These are phyloP conservation scores for Drosophila cardini DNA, from an alignment of 1,140 invertebrate genomes.

Conservation along the genomic window DNA sequence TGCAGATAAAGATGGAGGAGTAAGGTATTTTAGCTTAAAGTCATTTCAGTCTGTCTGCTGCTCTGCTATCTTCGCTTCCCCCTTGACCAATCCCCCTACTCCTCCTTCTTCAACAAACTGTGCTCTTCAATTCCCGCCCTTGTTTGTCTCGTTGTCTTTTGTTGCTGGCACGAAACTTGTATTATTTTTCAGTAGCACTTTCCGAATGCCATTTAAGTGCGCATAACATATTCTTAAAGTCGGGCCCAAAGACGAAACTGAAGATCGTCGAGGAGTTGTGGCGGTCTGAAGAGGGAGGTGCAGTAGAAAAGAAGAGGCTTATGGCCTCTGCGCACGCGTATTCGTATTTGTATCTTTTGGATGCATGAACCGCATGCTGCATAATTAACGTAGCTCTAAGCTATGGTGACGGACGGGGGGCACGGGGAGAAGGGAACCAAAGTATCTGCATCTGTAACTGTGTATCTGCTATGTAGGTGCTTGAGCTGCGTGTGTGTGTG, in stretches of 20 bases:
- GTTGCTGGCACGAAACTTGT: conserved; percentile 73
- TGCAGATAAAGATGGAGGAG: background rate
- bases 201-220: conserved; percentile 80
- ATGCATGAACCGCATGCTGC: conserved; percentile 65
- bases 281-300: background rate
- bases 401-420: background rate
- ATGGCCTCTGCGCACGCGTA: conserved; percentile 49
- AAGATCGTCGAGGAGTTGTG: conserved; percentile 18
- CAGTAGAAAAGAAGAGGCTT: conserved; percentile 28
- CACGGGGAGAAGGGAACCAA: conserved; percentile 25
- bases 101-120: background rate
- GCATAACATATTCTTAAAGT: conserved; percentile 79
- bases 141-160: conserved; percentile 40
- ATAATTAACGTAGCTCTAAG: conserved; percentile 71
- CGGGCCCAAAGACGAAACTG: conserved; percentile 33
- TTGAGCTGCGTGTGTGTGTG: conserved; percentile 49
- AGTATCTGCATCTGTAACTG: conserved; percentile 74
- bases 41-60: conserved; percentile 29
- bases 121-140: background rate
- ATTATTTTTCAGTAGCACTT: conserved; percentile 82
- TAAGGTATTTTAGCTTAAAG: conserved; percentile 37
- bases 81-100: background rate
- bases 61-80: background rate
- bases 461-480: conserved; percentile 66
- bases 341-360: conserved; percentile 60